These are phyloP conservation scores for Oryzias melastigma DNA, from an alignment of 2,113 vertebrate species.

Conservation along the genomic window DNA sequence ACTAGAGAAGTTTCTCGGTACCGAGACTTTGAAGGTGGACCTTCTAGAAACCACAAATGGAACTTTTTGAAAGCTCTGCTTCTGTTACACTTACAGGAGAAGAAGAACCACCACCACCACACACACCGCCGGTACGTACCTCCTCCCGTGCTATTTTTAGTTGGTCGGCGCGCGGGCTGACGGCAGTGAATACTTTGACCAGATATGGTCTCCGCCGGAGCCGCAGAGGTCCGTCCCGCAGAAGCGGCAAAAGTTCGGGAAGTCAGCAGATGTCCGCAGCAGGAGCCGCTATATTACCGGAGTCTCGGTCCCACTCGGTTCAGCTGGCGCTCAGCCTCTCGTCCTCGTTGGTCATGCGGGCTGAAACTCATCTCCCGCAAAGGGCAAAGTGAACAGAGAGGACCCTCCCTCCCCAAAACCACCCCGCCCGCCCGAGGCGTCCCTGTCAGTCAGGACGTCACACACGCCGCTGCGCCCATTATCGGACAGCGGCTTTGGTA, in stretches of 20 bases:
- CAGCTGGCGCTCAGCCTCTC: constrained; percentile 1
- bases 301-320: constrained; percentile 11
- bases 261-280: constrained; percentile 18
- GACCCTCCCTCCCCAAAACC: constrained; percentile 22
- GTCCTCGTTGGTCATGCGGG: constrained; percentile 24
- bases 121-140: constrained; percentile 59
- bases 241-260: constrained; percentile 23
- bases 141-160: constrained; percentile 80
- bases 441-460: constrained; percentile 75
- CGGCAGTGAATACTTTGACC: constrained; percentile 87
- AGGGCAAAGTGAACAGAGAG: constrained; percentile 56
- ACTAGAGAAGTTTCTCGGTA: no score
- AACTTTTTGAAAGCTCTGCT: no score
- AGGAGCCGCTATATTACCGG: constrained; percentile 36
- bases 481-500: constrained; percentile 10
- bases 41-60: no score
- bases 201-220: constrained; percentile 83
- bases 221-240: constrained; percentile 48
- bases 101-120: no score
- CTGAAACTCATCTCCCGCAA: constrained; percentile 59
- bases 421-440: constrained; percentile 19
- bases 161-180: constrained; percentile 75
- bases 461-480: constrained; percentile 9
- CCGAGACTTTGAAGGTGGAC: no score
- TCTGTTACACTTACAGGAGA: no score